Evolutionary conservation across 2,113 vertebrate species (phyloP), one percentile per base, ranked within the genome.

Genomic region (Hemiprocne comata): DNA sequence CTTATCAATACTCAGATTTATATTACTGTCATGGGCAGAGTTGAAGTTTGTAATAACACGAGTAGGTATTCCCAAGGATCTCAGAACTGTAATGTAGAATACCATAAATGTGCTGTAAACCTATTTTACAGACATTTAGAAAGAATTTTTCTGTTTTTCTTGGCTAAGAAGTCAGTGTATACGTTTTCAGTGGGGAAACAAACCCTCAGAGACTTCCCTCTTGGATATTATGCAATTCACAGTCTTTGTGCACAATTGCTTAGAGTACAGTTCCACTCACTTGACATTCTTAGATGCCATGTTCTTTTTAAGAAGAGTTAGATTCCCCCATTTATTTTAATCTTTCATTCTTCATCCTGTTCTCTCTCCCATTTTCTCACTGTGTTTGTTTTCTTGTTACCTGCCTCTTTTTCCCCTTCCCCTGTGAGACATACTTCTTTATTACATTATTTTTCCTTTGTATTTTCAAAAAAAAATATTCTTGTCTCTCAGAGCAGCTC

Each of bases 1-100:
- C 57, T 97, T 95, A 42, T 97, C 97, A 72, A 97, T 55, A 48
- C 94, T 97, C 79, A 97, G 81, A 61, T 93, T 97, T 28, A 86
- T 74, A 33, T 97, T 96, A 20, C 23, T 96, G 79, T 97, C 96
- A 9, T 97, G 97, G 33, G 96, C 96, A 86, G 97, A 97, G 55
- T 97, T 96, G 90, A 96, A 97, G 78, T 96, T 97, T 55, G 96
- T 96, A 79, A 95, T 90, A 51, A 97, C 93, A 76, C 95, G 95
- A 46, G 96, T 95, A 53, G 97, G 96, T 92, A 97, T 97, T 89
- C 96, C 97, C 78, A 97, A 72, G 48, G 87, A 94, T 46, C 97
- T 94, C 87, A 97, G 79, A 24, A 97, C 97, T 97, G 90, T 64
- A 82, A 92, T 66, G 70, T 1, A 85, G 71, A 77, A 94, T 42